Percentiles rank a stretch among this genome's conserved stretches.
Evolutionary conservation across 2,797 vertebrate genomes (phyloP).

Genomic region (Spea hammondii): DNA sequence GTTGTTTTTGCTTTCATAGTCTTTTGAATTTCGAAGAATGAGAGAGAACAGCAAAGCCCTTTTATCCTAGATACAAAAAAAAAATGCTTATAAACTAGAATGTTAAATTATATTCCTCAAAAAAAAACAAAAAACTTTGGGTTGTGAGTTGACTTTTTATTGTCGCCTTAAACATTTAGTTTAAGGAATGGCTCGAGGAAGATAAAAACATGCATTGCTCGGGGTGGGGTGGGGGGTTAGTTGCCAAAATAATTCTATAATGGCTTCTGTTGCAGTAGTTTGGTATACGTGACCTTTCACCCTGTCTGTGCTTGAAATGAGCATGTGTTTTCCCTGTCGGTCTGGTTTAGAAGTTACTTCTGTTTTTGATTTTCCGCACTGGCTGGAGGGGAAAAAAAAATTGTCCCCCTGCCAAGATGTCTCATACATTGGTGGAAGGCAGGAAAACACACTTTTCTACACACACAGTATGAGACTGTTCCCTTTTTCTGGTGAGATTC

Average conservation of each 20-base stretch:
- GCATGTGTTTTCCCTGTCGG: slow-evolving; percentile 22
- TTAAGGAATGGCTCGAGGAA: too few species aligned
- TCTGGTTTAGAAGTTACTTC: slow-evolving; percentile 46
- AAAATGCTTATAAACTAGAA: too few species aligned
- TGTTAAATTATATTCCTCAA: too few species aligned
- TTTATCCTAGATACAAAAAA: too few species aligned
- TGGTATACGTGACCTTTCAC: slow-evolving; percentile 31
- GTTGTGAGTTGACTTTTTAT: too few species aligned
- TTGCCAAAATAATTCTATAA: slow-evolving; percentile 17
- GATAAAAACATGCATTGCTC: too few species aligned
- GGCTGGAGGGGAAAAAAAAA: slow-evolving; percentile 40
- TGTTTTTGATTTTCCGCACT: slow-evolving; percentile 52
- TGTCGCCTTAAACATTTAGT: too few species aligned
- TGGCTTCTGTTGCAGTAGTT: slow-evolving; percentile 2
- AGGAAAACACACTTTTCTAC: slow-evolving; percentile 53
- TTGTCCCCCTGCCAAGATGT: slow-evolving; percentile 55
- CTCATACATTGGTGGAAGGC: slow-evolving; percentile 51
- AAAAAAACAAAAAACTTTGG: too few species aligned
- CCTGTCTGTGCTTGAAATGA: slow-evolving; percentile 5
- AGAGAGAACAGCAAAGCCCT: too few species aligned
- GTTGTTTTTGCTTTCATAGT: neutral
- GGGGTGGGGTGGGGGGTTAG: too few species aligned
- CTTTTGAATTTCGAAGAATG: neutral
- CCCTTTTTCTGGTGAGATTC: slow-evolving; percentile 38
- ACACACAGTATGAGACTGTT: neutral